Base-by-base conservation (phyloP, 2,113 vertebrate species). In the Podarcis raffonei region DNA sequence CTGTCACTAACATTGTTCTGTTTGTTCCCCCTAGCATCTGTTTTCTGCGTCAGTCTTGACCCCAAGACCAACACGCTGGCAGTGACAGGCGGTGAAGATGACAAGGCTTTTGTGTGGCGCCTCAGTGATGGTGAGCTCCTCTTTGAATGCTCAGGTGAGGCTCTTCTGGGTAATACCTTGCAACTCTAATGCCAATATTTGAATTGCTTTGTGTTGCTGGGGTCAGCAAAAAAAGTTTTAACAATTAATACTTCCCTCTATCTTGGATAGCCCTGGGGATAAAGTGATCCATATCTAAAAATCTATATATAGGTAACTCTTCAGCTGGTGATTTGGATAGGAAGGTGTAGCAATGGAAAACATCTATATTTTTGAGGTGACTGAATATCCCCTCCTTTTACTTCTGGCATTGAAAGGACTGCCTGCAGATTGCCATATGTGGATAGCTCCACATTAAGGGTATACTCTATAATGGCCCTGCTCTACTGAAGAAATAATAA, bases 31-130 rank as follows among this genome's bases (percentile, higher is more conserved):
- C 48, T 92, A 98, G 98, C 97, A 3, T 98, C 98, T 1, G 98
- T 99, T 83, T 99, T 99, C 90, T 99, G 99, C 0, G 97, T 99
- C 91, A 97, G 97, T 93, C 94, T 99, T 82, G 99, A 99, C 86
- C 98, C 98, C 3, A 97, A 95, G 74, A 98, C 97, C 30, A 99
- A 98, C 94, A 96, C 93, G 0, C 89, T 99, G 92, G 98, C 98
- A 0, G 98, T 99, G 71, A 99, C 98, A 0, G 99, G 99, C 0
- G 99, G 98, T 3, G 98, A 99, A 93, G 99, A 99, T 0, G 99
- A 99, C 85, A 98, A 97, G 89, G 99, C 98, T 5, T 99, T 96
- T 0, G 98, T 99, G 0, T 99, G 99, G 99, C 97, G 96, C 1
- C 92, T 99, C 90, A 97, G 95, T 0, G 98, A 99, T 0, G 99